Percentiles rank a stretch among this genome's conserved stretches.
phyloP scores from a whole-genome alignment of 2,113 vertebrate species.

The Callithrix jacchus region DNA sequence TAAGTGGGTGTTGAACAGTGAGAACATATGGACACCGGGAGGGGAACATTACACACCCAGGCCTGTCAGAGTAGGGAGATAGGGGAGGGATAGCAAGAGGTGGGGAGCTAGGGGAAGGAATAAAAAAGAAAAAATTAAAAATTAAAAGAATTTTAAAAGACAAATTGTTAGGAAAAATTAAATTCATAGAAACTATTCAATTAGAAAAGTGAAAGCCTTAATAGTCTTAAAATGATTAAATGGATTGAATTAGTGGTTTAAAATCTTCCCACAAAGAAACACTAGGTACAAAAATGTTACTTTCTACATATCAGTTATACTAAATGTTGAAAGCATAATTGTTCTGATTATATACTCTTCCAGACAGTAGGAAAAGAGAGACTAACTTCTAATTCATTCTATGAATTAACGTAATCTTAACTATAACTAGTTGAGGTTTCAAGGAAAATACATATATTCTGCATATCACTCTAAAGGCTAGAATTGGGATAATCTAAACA shows the following conservation, averaged over 20 bases:
- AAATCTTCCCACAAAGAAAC: neutral
- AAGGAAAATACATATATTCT: neutral
- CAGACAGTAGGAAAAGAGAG: neutral
- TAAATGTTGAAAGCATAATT: neutral
- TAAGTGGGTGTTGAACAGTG: too few relatives aligned
- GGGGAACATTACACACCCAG: too few relatives aligned
- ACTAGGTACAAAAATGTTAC: neutral
- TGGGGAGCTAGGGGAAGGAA: too few relatives aligned
- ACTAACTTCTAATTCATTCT: neutral
- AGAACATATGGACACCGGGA: too few relatives aligned
- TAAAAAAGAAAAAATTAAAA: too few relatives aligned
- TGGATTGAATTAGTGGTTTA: neutral
- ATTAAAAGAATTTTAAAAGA: neutral
- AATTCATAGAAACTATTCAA: neutral
- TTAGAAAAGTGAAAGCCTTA: neutral
- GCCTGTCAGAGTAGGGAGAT: too few relatives aligned
- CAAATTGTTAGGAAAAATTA: neutral
- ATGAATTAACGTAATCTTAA: neutral
- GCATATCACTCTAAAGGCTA: neutral
- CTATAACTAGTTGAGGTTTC: neutral
- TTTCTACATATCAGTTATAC: neutral
- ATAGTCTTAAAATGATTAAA: neutral
- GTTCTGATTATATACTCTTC: neutral
- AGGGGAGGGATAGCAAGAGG: too few relatives aligned
- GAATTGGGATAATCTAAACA: neutral